Base-by-base conservation (phyloP, 2,888 invertebrate genomes). In the Rapana venosa region DNA sequence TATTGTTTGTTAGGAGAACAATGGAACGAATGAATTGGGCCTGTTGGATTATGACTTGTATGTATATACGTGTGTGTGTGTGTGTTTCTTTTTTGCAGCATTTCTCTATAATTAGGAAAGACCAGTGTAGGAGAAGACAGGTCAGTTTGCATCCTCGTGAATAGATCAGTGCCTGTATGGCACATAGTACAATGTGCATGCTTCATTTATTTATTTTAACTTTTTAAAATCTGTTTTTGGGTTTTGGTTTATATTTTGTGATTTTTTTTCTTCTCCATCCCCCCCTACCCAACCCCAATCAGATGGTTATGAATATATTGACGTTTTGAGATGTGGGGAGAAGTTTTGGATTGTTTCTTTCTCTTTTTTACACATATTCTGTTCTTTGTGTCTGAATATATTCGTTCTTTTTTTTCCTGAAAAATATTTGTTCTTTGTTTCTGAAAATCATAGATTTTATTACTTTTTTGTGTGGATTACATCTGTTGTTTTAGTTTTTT, bases 71-170 rank as follows among this genome's bases (percentile, higher is more conserved):
- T 83, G 36, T 47, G 47, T 47, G 81, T 83, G 13, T 74, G 61
- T 74, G 58, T 74, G 36, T 87, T 87, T 87, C 47, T 87, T 74
- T 87, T 87, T 87, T 87, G 15, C 87, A 87, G 87, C 87, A 87
- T 87, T 87, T 87, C 87, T 47, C 87, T 87, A 47, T 87, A 87
- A 77, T 87, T 36, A 35, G 36, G 47, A 74, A 30, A 61, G 87
- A 36, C 66, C 87, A 30, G 61, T 36, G 74, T 87, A 74, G 74
- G 87, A 87, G 17, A 36, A 30, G 15, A 87, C 36, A 77, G 87
- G 70, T 74, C 87, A 87, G 87, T 87, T 87, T 36, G 17, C 30
- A 35, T 66, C 85, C 35, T 87, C n/a, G 15, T 58, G 22, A 22
- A 30, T 22, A 86, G 74, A 36, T 81, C 61, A 66, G 61, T 56